Base-by-base conservation (phyloP, 1,140 invertebrate genomes). In the Plectrocnemia conspersa region DNA sequence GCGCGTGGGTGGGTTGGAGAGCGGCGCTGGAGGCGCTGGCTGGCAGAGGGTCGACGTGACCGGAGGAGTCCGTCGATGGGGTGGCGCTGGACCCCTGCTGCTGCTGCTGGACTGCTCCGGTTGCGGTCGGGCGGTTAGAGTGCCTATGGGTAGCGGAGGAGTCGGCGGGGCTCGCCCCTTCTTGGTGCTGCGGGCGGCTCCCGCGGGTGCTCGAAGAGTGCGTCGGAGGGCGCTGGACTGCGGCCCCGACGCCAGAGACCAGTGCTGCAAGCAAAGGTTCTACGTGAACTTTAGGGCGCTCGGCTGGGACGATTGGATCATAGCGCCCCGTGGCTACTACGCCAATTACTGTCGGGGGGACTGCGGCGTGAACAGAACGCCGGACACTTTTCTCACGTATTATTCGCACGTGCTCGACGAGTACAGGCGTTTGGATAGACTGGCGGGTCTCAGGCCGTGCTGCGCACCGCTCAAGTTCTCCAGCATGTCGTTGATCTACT, bases 281-380 rank as follows among this genome's bases (percentile, higher is more conserved):
- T 92, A 89, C 75, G 89, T 96, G 35, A 90, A 83, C 68, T 96
- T 96, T 74, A 84, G 85, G 58, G 83, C 89, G 49, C 79, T 96
- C 11, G 91, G 91, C 49, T 96, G 92, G 92, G 90, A 93, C 68
- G 91, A 93, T 75, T 94, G 91, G 89, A 92, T 97, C 64, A 93
- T 95, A 56, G 90, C 89, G 27, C 91, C 92, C 3, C 79, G 82
- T 65, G 85, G 85, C 69, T 93, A 95, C 73, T 89, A 89, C 70
- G 91, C 91, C n/a, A 94, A 94, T 72, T 95, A 93, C 73, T 96
- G 93, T 71, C 82, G 86, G 63, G 92, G 92, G 38, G 88, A 91
- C 63, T 96, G 92, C 70, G 77, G 78, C 36, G 73, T 78, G 2
- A 79, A 82, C 64, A 79, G 88, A 44, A 89, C 88, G 16, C 87